These are phyloP conservation scores for Stichopus horrens DNA, from an alignment of 53 echinoderm and acorn worm genomes.

Conservation along the genomic window DNA sequence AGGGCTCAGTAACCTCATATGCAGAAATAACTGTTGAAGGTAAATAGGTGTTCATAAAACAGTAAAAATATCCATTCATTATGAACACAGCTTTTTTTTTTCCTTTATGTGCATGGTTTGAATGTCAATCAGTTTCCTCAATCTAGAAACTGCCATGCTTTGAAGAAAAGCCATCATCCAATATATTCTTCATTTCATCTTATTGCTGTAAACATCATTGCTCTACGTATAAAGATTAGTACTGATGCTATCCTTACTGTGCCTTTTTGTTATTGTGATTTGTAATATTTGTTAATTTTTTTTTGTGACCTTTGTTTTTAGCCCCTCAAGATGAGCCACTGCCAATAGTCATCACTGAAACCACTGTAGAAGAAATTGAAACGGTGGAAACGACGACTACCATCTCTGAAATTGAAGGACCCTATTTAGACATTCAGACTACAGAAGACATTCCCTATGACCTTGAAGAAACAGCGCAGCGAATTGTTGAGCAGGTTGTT, in stretches of 20 bases:
- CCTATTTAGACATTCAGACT: conserved; percentile 39
- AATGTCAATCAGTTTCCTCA: too few relatives aligned
- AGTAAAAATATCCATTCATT: not conserved
- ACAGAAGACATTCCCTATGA: conserved; percentile 58
- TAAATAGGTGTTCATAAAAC: conserved; percentile 8
- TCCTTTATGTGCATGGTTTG: too few relatives aligned
- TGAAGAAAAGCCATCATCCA: too few relatives aligned
- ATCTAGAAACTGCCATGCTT: too few relatives aligned
- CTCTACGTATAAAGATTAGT: too few relatives aligned
- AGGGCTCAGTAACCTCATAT: conserved; percentile 64
- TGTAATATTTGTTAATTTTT: too few relatives aligned
- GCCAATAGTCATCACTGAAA: conserved; percentile 49
- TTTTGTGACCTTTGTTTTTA: too few relatives aligned
- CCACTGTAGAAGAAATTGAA: conserved; percentile 52
- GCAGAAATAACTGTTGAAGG: conserved; percentile 76
- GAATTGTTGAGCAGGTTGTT: conserved; percentile 60
- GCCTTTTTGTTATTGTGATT: too few relatives aligned
- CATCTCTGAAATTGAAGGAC: conserved; percentile 43
- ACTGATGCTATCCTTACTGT: too few relatives aligned
- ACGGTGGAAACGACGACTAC: conserved; percentile 61
- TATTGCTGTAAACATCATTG: too few relatives aligned
- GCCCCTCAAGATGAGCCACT: conserved; percentile 36
- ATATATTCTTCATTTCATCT: too few relatives aligned
- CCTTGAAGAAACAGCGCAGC: conserved; percentile 60
- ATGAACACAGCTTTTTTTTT: too few relatives aligned